These are phyloP conservation scores for Ephestia elutella DNA, from an alignment of 1,140 invertebrate species.

Conservation along the genomic window DNA sequence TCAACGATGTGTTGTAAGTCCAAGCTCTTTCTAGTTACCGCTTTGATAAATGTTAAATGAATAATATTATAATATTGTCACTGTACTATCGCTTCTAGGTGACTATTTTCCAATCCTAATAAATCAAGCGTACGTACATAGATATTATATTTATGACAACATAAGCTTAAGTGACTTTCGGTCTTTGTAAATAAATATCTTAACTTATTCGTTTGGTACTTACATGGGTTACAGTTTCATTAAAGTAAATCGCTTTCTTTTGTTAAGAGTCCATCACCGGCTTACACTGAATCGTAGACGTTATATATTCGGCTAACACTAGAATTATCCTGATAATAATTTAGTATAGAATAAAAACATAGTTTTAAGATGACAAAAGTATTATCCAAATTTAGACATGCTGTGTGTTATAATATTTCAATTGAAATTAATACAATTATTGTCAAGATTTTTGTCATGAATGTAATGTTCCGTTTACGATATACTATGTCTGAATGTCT, in stretches of 20 bases:
- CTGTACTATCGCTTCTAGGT: constrained; percentile 62
- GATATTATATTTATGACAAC: constrained; percentile 42
- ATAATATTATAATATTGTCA: constrained; percentile 42
- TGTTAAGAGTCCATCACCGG: constrained; percentile 41
- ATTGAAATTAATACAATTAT: constrained; percentile 42
- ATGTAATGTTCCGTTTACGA: constrained; percentile 2
- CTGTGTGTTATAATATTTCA: constrained; percentile 58
- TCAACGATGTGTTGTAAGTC: constrained; percentile 37
- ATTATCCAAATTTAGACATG: constrained; percentile 70
- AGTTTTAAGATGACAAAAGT: constrained; percentile 67
- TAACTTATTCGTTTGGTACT: constrained; percentile 41
- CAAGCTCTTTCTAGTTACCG: constrained; percentile 51
- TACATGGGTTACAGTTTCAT: constrained; percentile 43
- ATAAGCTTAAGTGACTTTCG: constrained; percentile 61
- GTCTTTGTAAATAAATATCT: constrained; percentile 66
- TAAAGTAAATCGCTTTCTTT: constrained; percentile 42
- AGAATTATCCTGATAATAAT: constrained; percentile 63
- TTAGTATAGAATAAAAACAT: constrained; percentile 57
- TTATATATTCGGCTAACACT: constrained; percentile 48
- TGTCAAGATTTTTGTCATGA: constrained; percentile 27
- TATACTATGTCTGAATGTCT: constrained; percentile 26
- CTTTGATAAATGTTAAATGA: constrained; percentile 59
- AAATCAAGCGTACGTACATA: constrained; percentile 39
- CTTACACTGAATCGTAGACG: constrained; percentile 52
- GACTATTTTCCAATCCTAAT: constrained; percentile 48